phyloP scores from a whole-genome alignment of 2,888 invertebrate species.

The Rhodophaea formosa region DNA sequence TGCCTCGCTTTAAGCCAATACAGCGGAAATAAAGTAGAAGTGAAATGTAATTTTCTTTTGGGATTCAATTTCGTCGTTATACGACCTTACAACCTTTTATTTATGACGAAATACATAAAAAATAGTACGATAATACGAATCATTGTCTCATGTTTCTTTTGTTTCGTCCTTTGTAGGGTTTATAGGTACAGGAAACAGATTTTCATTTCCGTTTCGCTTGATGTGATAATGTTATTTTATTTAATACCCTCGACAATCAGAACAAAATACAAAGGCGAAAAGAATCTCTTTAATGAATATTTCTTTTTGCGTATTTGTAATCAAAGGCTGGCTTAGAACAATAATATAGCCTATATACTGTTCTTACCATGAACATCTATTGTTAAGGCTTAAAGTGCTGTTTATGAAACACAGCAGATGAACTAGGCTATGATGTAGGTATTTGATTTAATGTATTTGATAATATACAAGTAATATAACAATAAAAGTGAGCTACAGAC shows the following conservation, averaged over 20 bases:
- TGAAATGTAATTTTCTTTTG: conserved; percentile 39
- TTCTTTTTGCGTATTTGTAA: too few relatives aligned
- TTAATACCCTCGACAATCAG: neutral
- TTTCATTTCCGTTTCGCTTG: conserved; percentile 12
- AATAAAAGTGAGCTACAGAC: too few relatives aligned
- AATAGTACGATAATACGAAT: conserved; percentile 18
- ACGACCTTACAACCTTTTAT: conserved; percentile 31
- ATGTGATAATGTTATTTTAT: neutral
- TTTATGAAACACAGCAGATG: too few relatives aligned
- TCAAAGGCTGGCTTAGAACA: too few relatives aligned
- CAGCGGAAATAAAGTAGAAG: conserved; percentile 38
- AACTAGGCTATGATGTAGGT: too few relatives aligned
- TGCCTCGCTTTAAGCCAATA: conserved; percentile 33
- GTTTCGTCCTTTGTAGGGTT: conserved; percentile 12
- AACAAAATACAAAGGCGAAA: neutral
- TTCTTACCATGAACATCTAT: too few relatives aligned
- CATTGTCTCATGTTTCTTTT: conserved; percentile 17
- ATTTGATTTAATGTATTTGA: too few relatives aligned
- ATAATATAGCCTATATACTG: too few relatives aligned
- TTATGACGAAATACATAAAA: conserved; percentile 21
- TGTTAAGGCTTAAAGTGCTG: too few relatives aligned
- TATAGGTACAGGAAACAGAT: conserved; percentile 5
- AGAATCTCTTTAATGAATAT: too few relatives aligned
- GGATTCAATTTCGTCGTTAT: conserved; percentile 36
- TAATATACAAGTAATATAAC: too few relatives aligned